Conservation (phyloP, 2,113 vertebrate species). For the Ictalurus punctatus region DNA sequence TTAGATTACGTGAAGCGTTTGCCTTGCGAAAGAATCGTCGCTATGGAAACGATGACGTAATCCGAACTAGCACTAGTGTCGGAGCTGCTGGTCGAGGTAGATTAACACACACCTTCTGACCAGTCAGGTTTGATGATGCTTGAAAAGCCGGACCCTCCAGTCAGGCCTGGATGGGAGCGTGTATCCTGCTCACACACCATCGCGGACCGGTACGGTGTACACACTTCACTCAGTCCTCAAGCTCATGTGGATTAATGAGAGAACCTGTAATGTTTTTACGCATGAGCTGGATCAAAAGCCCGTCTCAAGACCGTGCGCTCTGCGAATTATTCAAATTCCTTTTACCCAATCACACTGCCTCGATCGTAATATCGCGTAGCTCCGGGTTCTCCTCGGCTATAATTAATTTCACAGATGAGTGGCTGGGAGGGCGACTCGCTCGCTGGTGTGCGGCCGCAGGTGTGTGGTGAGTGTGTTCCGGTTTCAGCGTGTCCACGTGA, state of each 20-base stretch:
- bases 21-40: neutral
- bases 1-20: neutral
- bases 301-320: slow-evolving; percentile 4
- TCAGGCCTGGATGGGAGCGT: neutral
- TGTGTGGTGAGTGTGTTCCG: neutral
- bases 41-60: neutral
- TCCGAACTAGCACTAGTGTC: neutral
- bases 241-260: slow-evolving; percentile 41
- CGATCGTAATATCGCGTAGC: slow-evolving; percentile 4
- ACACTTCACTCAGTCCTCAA: neutral
- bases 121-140: neutral
- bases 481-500: neutral
- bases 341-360: neutral
- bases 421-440: slow-evolving; percentile 25
- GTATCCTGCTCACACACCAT: neutral
- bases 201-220: too few species aligned
- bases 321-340: too few species aligned
- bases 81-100: neutral
- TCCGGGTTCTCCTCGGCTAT: slow-evolving; percentile 4
- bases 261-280: slow-evolving; percentile 31
- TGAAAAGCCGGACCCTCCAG: neutral
- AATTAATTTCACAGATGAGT: slow-evolving; percentile 57
- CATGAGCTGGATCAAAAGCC: slow-evolving; percentile 35
- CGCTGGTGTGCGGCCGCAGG: neutral
- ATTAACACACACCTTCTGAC: neutral